Conservation (phyloP, 2,797 vertebrate genomes). For the Emydoidea blandingii region DNA sequence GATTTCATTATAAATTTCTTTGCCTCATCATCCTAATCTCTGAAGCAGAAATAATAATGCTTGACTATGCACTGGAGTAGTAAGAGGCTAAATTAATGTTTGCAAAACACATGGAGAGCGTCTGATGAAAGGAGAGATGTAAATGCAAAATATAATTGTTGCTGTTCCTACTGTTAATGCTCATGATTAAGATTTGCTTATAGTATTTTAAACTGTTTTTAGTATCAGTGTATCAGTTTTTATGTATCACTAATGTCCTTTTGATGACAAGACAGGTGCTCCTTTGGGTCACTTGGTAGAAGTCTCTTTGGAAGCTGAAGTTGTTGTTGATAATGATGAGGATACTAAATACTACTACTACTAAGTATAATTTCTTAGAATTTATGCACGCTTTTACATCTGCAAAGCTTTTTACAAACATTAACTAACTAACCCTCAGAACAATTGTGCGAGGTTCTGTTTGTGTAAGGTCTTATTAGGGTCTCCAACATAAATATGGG, state of each 20-base stretch:
- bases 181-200: not conserved
- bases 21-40: not conserved
- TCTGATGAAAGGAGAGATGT: not conserved
- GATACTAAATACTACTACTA: not conserved
- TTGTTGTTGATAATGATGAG: not conserved
- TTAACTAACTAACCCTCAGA: not conserved
- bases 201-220: not conserved
- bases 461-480: not conserved
- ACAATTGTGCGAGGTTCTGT: not conserved
- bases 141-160: not conserved
- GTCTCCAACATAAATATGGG: not conserved
- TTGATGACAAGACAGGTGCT: not conserved
- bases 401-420: not conserved
- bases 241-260: not conserved
- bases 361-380: not conserved
- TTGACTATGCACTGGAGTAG: not conserved
- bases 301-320: not conserved
- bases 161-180: not conserved
- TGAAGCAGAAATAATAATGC: slow-evolving; percentile 10
- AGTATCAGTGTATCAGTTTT: not conserved
- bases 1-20: not conserved
- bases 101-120: not conserved
- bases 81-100: not conserved
- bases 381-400: not conserved
- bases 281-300: not conserved